Evolutionary conservation across 2,797 vertebrate species (phyloP).

Genomic region (Poeciliopsis presidionis): DNA sequence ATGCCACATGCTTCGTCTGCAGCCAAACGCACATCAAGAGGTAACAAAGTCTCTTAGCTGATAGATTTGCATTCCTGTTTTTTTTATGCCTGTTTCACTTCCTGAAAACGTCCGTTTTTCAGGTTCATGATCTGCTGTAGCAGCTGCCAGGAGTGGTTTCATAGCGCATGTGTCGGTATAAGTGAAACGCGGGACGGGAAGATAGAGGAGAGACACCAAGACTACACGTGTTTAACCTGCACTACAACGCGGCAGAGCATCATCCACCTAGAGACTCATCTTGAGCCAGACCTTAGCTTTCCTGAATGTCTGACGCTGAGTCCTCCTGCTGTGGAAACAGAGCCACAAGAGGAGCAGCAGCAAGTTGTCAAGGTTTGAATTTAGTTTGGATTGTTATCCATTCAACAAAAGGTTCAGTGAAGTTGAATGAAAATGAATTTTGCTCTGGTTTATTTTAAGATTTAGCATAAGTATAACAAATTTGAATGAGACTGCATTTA

Average conservation of each 20-base stretch:
- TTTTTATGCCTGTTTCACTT: slow-evolving; percentile 49
- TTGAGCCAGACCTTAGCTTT: slow-evolving; percentile 38
- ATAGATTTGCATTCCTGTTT: slow-evolving; percentile 41
- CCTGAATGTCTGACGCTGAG: slow-evolving; percentile 57
- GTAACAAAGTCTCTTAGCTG: slow-evolving; percentile 51
- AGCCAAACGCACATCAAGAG: slow-evolving; percentile 90
- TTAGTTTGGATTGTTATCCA: slow-evolving; percentile 20
- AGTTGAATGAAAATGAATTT: background rate
- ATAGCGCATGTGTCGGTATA: slow-evolving; percentile 91
- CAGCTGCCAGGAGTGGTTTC: slow-evolving; percentile 93
- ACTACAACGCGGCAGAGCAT: slow-evolving; percentile 76
- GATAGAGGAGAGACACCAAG: slow-evolving; percentile 85
- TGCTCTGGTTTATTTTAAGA: background rate
- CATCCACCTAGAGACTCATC: slow-evolving; percentile 29
- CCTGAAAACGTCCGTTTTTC: slow-evolving; percentile 37
- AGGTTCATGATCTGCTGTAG: slow-evolving; percentile 98
- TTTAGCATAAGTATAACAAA: slow-evolving; percentile 4
- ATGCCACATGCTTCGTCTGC: slow-evolving; percentile 88
- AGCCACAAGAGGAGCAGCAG: slow-evolving; percentile 75
- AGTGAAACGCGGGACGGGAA: slow-evolving; percentile 82
- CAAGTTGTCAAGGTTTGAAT: slow-evolving; percentile 84
- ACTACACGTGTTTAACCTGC: slow-evolving; percentile 91
- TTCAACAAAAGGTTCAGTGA: slow-evolving; percentile 5
- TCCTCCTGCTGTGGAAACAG: slow-evolving; percentile 73
- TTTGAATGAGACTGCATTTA: slow-evolving; percentile 34